Conservation (phyloP, 37 sponge, comb jelly and placozoan species). For the Ianthella basta region DNA sequence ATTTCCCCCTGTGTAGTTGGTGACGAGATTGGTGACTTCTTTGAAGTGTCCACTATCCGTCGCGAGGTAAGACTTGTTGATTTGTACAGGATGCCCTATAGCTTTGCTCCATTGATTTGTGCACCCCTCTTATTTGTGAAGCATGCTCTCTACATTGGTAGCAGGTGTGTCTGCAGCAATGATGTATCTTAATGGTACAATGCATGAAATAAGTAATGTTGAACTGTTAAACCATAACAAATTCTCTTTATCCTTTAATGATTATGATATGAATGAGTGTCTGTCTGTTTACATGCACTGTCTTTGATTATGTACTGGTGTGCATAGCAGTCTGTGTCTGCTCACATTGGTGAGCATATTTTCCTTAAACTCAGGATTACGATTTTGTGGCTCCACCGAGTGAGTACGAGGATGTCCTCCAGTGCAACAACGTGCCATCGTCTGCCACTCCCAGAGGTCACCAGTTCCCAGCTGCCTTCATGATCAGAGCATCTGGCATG, state of each 20-base stretch:
- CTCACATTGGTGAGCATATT: too few relatives aligned
- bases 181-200: too few relatives aligned
- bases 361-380: too few relatives aligned
- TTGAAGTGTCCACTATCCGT: conserved; percentile 55
- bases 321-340: too few relatives aligned
- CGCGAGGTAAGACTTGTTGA: conserved; percentile 42
- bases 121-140: not conserved
- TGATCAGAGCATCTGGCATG: conserved; percentile 53
- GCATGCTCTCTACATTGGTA: not conserved
- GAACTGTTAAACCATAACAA: too few relatives aligned
- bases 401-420: conserved; percentile 63
- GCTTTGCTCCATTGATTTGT: not conserved
- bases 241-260: too few relatives aligned
- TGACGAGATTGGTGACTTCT: conserved; percentile 53
- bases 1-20: conserved; percentile 32
- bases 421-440: conserved; percentile 52
- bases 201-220: too few relatives aligned
- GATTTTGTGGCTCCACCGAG: conserved; percentile 43
- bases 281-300: too few relatives aligned
- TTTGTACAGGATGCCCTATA: not conserved
- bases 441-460: conserved; percentile 51
- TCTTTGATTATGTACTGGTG: too few relatives aligned
- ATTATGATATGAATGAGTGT: too few relatives aligned
- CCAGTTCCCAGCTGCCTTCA: conserved; percentile 65
- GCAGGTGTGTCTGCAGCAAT: too few relatives aligned